These are phyloP conservation scores for Melanerpes aurifrons DNA, from an alignment of 2,113 vertebrate genomes.

Conservation along the genomic window DNA sequence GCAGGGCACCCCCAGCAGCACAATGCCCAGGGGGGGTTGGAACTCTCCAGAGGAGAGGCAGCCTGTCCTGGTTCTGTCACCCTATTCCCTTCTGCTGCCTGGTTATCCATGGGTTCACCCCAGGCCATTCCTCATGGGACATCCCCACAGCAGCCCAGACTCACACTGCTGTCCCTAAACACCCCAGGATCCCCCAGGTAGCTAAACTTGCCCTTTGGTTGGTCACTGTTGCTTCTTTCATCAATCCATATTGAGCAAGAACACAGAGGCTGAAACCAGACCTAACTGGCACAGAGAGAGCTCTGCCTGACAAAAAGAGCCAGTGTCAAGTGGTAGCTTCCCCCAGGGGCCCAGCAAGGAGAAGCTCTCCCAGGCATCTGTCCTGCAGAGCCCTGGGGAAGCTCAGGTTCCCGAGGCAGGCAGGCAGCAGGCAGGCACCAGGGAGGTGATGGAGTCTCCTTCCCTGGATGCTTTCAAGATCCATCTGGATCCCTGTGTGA, in stretches of 20 bases:
- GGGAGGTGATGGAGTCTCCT: no score
- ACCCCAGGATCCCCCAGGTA: rapidly evolving
- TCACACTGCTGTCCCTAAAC: background rate
- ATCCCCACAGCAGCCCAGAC: background rate
- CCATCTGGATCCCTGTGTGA: no score
- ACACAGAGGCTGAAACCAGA: rapidly evolving
- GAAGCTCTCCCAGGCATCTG: background rate
- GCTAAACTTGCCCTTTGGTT: background rate
- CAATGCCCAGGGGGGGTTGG: no score
- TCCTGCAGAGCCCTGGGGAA: background rate
- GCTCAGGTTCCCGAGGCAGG: background rate
- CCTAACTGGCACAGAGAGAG: background rate
- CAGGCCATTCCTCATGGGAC: background rate
- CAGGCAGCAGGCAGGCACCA: background rate
- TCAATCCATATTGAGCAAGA: background rate
- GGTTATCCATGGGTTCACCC: rapidly evolving
- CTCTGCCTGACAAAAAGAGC: background rate
- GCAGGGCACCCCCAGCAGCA: no score
- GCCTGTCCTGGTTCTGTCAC: no score
- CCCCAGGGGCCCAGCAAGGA: background rate
- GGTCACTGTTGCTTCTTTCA: rapidly evolving
- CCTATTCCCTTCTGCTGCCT: no score
- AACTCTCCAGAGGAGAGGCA: no score
- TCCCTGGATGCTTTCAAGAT: no score
- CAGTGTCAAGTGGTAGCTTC: rapidly evolving